Conservation (phyloP, 1,140 invertebrate species). For the Eupristina koningsbergeri region DNA sequence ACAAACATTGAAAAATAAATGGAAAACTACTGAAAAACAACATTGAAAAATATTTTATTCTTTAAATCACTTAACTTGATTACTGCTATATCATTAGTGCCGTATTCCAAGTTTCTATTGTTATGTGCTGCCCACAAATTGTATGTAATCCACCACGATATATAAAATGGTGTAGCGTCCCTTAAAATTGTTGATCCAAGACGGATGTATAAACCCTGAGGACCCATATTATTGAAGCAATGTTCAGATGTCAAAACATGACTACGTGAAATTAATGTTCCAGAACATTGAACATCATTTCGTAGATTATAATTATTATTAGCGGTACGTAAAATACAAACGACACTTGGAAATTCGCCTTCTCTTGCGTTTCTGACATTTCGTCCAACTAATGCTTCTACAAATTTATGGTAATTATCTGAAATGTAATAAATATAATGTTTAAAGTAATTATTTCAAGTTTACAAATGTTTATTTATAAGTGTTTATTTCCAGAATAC, state of each 20-base stretch:
- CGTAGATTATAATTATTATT: neutral
- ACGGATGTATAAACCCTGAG: neutral
- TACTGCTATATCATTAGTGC: neutral
- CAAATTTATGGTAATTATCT: too few species aligned
- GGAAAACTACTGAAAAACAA: too few species aligned
- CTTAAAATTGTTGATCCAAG: neutral
- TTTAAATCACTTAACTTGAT: neutral
- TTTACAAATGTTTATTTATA: too few species aligned
- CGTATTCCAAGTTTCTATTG: neutral
- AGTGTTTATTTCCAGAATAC: too few species aligned
- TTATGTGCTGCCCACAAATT: neutral
- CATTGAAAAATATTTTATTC: neutral
- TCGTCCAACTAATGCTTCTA: too few species aligned
- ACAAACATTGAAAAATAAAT: too few species aligned
- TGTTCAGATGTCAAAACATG: neutral
- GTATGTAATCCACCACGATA: neutral
- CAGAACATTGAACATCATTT: neutral
- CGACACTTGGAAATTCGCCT: too few species aligned
- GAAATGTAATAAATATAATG: too few species aligned
- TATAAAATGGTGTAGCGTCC: neutral
- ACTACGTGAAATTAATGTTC: neutral
- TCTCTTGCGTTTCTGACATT: too few species aligned
- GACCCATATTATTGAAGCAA: neutral
- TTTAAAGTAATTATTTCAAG: too few species aligned
- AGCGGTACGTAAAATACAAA: neutral